Base-by-base conservation (phyloP, 2,113 vertebrate genomes). In the Microtus ochrogaster region DNA sequence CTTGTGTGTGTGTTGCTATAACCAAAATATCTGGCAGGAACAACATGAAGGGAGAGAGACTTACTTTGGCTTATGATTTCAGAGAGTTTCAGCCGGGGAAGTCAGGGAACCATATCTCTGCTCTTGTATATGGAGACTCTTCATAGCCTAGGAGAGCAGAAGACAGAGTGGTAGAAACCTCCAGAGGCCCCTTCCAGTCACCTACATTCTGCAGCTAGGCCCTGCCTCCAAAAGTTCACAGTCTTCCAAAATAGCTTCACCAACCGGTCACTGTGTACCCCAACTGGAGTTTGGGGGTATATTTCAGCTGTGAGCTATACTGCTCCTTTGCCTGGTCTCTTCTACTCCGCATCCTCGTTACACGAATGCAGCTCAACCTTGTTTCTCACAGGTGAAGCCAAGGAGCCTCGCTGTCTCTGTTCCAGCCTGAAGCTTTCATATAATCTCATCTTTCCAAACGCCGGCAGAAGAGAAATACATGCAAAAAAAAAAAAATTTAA, bases 271-370 rank as follows among this genome's bases (percentile, higher is more conserved):
- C 16, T 49, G 16, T 11, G 85, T 7, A 28, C 19, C n/a, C 33
- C n/a, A 39, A 52, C 22, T 24, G 22, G 33, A 39, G 66, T 22
- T 39, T 14, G 2, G 3, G 4, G 36, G 8, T 5, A 11, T 55
- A 7, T 89, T 72, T 88, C 22, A 52, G 21, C 17, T 55, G 17
- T 36, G 36, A 55, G 21, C 36, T 28, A 55, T 22, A 39, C 3
- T 55, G 1, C 17, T 14, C 7, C 7, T 2, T 47, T 7, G 0
- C 2, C 12, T 24, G 44, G 74, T 26, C 8, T 4, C 66, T 3
- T 44, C 49, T 4, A 6, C 52, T 10, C 44, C 14, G 0, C 47
- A 30, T 81, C 19, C 26, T 74, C 47, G 73, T 33, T 61, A 66
- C 30, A 13, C 19, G n/a, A 19, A 0, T 3, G n/a, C 10, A 13